Base-by-base conservation (phyloP, 2,113 vertebrate genomes). In the Petrocephalus microphthalmus region DNA sequence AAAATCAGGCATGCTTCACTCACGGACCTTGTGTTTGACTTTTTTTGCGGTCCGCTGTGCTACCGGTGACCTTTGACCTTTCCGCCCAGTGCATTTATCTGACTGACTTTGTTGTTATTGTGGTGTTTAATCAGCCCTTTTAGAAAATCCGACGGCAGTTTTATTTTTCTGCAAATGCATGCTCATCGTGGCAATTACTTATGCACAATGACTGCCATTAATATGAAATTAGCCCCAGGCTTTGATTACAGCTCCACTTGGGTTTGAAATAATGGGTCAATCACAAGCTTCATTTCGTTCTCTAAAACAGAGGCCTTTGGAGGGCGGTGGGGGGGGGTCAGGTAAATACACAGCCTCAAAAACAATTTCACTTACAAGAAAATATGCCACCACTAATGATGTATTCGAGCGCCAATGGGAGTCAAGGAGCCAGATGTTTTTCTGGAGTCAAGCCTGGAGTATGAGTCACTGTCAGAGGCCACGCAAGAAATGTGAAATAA, bases 151-250 rank as follows among this genome's bases (percentile, higher is more conserved):
- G 33, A 54, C 20, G 33, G 5, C 87, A 49, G 22, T 53, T 54
- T 54, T 83, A 56, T 57, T 88, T 60, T 51, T 42, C 53, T 54
- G 29, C 25, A 54, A 60, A 74, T 51, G 52, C 33, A 60, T 64
- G 85, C 67, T 78, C 60, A 71, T 89, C 84, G 49, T 71, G 37
- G 42, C 83, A 74, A 49, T 71, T 89, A 54, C 47, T 86, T 42
- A 86, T 74, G 83, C 49, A 74, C 85, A 86, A 85, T 89, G 20
- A 45, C 45, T 33, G 47, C 57, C 51, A 74, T 86, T 60, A 85
- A 89, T 85, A 54, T 89, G 60, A 89, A 89, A 85, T 42, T 45
- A 8, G 88, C 84, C 88, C 33, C 22, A 25, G 64, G 88, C 88
- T 64, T 60, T 89, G 49, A 85, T 89, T 89, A 89, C 83, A 49